A percentile compares a stretch with the other conserved stretches of the same genome.
Conservation (phyloP, 2,888 invertebrate species). For the Apotomis turbidana region DNA sequence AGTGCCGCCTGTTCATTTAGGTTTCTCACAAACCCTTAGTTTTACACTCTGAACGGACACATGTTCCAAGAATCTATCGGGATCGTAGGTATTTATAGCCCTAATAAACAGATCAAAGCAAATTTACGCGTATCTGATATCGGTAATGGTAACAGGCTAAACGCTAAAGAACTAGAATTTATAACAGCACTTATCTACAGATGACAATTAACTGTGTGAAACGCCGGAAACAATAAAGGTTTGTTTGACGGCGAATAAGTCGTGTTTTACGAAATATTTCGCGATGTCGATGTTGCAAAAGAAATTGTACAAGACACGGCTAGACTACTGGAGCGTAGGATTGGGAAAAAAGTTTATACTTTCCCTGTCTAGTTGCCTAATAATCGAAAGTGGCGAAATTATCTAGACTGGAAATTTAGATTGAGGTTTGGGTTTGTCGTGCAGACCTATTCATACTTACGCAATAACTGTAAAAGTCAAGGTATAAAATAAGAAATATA, state of each 20-base stretch:
- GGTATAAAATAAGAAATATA: background rate
- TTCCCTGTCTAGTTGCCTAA: slow-evolving; percentile 71
- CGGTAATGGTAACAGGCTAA: slow-evolving; percentile 5
- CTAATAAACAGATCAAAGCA: slow-evolving; percentile 30
- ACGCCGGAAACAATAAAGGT: slow-evolving; percentile 57
- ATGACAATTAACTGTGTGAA: slow-evolving; percentile 52
- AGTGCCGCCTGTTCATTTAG: slow-evolving; percentile 8
- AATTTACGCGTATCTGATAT: slow-evolving; percentile 17
- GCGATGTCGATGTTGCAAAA: slow-evolving; percentile 71
- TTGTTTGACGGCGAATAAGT: slow-evolving; percentile 51
- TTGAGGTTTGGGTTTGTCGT: slow-evolving; percentile 2
- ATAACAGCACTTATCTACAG: slow-evolving; percentile 29
- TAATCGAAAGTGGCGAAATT: slow-evolving; percentile 70
- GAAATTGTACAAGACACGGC: slow-evolving; percentile 74
- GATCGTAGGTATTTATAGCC: slow-evolving; percentile 28
- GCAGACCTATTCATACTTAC: slow-evolving; percentile 4
- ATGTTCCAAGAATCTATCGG: slow-evolving; percentile 21
- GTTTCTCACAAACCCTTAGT: slow-evolving; percentile 2
- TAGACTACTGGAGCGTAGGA: slow-evolving; percentile 79
- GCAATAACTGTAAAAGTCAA: slow-evolving; percentile 1
- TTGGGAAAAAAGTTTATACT: slow-evolving; percentile 77
- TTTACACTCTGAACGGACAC: slow-evolving; percentile 19
- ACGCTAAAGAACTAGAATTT: slow-evolving; percentile 17
- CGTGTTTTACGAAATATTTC: slow-evolving; percentile 69
- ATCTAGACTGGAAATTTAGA: slow-evolving; percentile 30